Conservation (phyloP, 2,113 vertebrate species). For the Menidia beryllina region DNA sequence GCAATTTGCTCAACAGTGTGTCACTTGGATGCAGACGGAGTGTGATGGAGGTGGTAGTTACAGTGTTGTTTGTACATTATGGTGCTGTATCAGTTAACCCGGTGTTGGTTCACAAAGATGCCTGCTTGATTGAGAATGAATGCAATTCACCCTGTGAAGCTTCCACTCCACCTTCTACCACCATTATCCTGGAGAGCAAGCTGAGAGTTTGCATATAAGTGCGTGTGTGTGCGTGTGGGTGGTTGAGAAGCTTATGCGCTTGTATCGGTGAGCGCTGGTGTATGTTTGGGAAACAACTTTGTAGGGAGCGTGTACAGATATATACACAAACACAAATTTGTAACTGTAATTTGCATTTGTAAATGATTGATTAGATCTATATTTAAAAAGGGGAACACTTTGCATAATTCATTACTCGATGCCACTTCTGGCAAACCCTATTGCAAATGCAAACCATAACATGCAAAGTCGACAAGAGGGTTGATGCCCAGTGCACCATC, state of each 20-base stretch:
- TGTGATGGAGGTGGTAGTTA: constrained; percentile 61
- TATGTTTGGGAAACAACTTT: background rate
- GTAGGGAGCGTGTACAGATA: constrained; percentile 2
- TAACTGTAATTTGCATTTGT: constrained; percentile 35
- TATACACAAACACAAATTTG: constrained; percentile 4
- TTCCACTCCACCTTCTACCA: constrained; percentile 58
- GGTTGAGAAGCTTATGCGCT: constrained; percentile 15
- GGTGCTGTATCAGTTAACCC: constrained; percentile 50
- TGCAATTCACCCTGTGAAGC: constrained; percentile 59
- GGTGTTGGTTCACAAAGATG: constrained; percentile 29
- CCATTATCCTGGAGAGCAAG: constrained; percentile 49
- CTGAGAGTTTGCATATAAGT: constrained; percentile 15
- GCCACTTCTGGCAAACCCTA: constrained; percentile 24
- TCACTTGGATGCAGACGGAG: constrained; percentile 63
- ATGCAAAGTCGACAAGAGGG: constrained; percentile 61
- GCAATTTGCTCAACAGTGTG: constrained; percentile 69
- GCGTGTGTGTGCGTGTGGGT: constrained; percentile 14
- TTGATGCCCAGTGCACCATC: constrained; percentile 52
- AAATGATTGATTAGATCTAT: constrained; percentile 38
- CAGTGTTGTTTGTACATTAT: constrained; percentile 42
- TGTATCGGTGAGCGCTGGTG: constrained; percentile 6
- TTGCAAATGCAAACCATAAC: constrained; percentile 48
- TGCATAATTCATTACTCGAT: constrained; percentile 10
- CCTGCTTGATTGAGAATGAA: constrained; percentile 46
- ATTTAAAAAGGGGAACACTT: constrained; percentile 5